Base-by-base conservation (phyloP, 2,113 vertebrate genomes). In the Monarcha castaneiventris region DNA sequence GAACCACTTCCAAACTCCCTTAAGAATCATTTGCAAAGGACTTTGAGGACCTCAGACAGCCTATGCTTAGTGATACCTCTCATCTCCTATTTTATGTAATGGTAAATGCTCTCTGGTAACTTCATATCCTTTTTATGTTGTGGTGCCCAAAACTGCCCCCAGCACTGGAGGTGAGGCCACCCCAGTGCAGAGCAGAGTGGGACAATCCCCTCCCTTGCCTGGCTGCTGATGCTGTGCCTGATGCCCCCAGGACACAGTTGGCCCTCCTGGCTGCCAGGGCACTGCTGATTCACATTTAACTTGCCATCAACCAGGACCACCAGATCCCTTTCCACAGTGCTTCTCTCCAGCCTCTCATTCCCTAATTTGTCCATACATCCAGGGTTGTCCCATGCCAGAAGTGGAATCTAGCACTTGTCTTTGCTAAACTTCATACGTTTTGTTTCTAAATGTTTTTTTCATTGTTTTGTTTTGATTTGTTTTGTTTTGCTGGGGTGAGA, bases 191-290 rank as follows among this genome's bases (percentile, higher is more conserved):
- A 83, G 48, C 37, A 61, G 32, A 32, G 56, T 0, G 0, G 26
- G 27, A 35, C 32, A 52, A 44, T 54, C 26, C 17, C 21, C 32
- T 52, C 20, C 37, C 46, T 62, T 62, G 13, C 32, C 26, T 2
- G 2, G 32, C 10, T 72, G 37, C 6, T 0, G 0, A 35, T 43
- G 46, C 37, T 72, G 37, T 30, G 20, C 26, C 20, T 66, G 63
- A n/a, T 46, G 16, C 6, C 1, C 6, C 22, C 32, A 46, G 63
- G 43, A 18, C 63, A 46, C 1, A 1, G 4, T 0, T 66, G 43
- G 10, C 22, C 16, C 63, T 66, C 15, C 43, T 44, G 43, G 63
- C 15, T 46, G 43, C 63, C 43, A 66, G 63, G 43, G 11, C 43
- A n/a, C 30, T 46, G 43, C 43, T 46, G 32, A 46, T 3, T 37